Evolutionary conservation across 2,888 invertebrate genomes (phyloP).

Genomic region (Lordiphosa fenestrarum): DNA sequence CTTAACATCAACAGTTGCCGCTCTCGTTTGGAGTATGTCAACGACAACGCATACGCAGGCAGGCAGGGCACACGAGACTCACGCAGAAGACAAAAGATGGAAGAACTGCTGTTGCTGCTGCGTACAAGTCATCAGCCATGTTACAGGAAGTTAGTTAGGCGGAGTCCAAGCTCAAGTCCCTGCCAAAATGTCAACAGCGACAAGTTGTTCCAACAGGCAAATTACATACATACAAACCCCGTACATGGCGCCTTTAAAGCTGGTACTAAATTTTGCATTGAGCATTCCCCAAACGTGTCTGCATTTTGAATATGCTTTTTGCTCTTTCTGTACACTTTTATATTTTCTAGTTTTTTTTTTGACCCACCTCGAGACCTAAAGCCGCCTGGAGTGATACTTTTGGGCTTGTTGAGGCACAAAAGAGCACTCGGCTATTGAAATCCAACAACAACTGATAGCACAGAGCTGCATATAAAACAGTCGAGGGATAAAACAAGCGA

Average conservation of each 20-base stretch:
- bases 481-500: constrained; percentile 28
- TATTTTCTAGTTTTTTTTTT: constrained; percentile 17
- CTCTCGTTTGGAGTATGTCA: constrained; percentile 59
- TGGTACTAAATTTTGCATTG: constrained; percentile 21
- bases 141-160: constrained; percentile 70
- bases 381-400: constrained; percentile 42
- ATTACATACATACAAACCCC: constrained; percentile 30
- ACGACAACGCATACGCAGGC: constrained; percentile 47
- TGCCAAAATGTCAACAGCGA: constrained; percentile 63
- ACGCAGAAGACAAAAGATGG: constrained; percentile 58
- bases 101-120: constrained; percentile 39
- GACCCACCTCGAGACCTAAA: constrained; percentile 24
- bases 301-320: constrained; percentile 43
- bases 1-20: constrained; percentile 41
- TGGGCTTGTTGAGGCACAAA: constrained; percentile 43
- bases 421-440: constrained; percentile 53
- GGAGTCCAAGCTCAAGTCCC: constrained; percentile 35
- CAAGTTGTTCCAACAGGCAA: constrained; percentile 56
- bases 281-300: constrained; percentile 17
- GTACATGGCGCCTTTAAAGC: constrained; percentile 22
- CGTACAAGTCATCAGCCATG: constrained; percentile 70
- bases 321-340: constrained; percentile 16
- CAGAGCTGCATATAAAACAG: constrained; percentile 54
- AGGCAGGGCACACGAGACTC: constrained; percentile 37
- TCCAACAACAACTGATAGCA: constrained; percentile 51